Evolutionary conservation across 2,888 invertebrate species (phyloP).

Genomic region (Drosophila ustulata): DNA sequence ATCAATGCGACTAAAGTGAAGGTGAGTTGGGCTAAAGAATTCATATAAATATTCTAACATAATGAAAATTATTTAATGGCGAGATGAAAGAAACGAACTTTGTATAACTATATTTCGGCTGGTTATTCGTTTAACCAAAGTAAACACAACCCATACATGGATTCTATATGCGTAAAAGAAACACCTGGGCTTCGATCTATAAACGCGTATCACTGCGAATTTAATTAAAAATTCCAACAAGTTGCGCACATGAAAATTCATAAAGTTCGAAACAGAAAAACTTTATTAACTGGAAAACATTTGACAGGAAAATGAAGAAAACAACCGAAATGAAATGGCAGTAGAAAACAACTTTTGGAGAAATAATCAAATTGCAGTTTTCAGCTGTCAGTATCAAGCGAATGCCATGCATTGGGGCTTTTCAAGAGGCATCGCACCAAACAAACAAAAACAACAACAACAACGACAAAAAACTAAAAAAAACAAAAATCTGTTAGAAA

Average conservation of each 20-base stretch:
- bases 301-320: slow-evolving; percentile 12
- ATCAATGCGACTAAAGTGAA: not conserved
- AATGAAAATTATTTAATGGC: too few relatives aligned
- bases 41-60: not conserved
- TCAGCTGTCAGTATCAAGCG: slow-evolving; percentile 56
- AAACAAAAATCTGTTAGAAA: slow-evolving; percentile 63
- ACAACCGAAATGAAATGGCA: not conserved
- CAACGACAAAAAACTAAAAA: slow-evolving; percentile 51
- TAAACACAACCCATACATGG: not conserved
- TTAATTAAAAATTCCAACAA: slow-evolving; percentile 19
- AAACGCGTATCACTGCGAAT: not conserved
- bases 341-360: slow-evolving; percentile 18
- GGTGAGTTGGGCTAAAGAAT: not conserved
- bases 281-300: slow-evolving; percentile 49
- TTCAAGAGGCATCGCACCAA: slow-evolving; percentile 24
- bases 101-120: not conserved
- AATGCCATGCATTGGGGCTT: slow-evolving; percentile 16
- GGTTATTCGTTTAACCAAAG: not conserved
- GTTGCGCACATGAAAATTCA: slow-evolving; percentile 30
- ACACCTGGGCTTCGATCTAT: not conserved
- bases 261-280: slow-evolving; percentile 28
- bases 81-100: too few relatives aligned
- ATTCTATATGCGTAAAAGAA: not conserved
- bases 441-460: not conserved
- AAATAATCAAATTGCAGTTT: slow-evolving; percentile 75